Percentiles rank a stretch among this genome's conserved stretches.
These are phyloP conservation scores for Cacatua alba DNA, from an alignment of 2,113 vertebrate species.

Conservation along the genomic window DNA sequence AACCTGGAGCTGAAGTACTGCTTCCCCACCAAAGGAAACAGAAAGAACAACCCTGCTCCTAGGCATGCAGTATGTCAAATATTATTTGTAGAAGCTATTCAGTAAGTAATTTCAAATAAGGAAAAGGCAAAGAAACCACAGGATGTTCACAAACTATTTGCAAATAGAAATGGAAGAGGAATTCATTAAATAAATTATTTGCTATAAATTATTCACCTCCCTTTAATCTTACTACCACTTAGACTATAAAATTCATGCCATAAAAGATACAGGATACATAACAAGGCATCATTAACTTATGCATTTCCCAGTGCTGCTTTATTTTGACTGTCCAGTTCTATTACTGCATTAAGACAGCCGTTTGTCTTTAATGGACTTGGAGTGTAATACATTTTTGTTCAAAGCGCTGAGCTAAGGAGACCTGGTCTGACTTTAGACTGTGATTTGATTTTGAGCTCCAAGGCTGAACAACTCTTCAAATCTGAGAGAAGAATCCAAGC, in stretches of 20 bases:
- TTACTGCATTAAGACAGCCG: constrained; percentile 16
- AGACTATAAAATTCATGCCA: constrained; percentile 64
- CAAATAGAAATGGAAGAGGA: constrained; percentile 63
- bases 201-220: constrained; percentile 65
- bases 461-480: neutral
- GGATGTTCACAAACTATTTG: constrained; percentile 55
- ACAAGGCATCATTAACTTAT: constrained; percentile 47
- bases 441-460: constrained; percentile 5
- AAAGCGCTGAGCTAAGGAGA: constrained; percentile 16
- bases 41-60: neutral
- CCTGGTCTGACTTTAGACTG: neutral
- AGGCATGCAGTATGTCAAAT: neutral
- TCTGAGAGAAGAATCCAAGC: neutral
- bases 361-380: constrained; percentile 33
- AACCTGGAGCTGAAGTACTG: neutral
- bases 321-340: constrained; percentile 26
- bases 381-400: neutral
- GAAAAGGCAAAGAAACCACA: constrained; percentile 51
- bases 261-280: constrained; percentile 56
- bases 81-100: constrained; percentile 46
- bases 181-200: constrained; percentile 73
- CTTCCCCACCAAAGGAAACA: neutral
- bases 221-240: constrained; percentile 61
- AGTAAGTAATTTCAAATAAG: constrained; percentile 61
- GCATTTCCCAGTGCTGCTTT: constrained; percentile 26